These are phyloP conservation scores for Gallinago nigripennis DNA, from an alignment of 2,797 vertebrate species.

Conservation along the genomic window DNA sequence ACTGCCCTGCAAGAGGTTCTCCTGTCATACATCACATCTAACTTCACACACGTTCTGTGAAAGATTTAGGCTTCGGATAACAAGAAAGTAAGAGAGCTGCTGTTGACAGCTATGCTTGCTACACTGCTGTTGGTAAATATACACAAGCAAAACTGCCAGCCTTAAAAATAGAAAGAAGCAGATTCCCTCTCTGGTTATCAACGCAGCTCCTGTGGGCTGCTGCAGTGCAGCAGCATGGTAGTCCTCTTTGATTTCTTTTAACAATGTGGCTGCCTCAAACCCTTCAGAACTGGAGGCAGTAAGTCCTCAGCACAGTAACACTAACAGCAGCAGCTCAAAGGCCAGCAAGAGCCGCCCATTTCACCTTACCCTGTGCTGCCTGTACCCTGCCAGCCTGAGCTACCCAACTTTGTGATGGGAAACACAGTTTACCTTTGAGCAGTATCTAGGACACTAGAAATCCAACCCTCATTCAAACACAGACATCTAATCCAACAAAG, in stretches of 20 bases:
- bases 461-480: background rate
- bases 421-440: background rate
- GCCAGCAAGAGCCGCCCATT: background rate
- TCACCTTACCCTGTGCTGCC: background rate
- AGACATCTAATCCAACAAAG: background rate
- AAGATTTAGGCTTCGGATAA: background rate
- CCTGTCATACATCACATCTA: background rate
- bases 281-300: background rate
- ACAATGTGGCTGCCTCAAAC: background rate
- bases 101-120: background rate
- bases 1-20: background rate
- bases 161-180: background rate
- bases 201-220: background rate
- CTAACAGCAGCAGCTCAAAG: background rate
- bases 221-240: background rate
- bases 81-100: background rate
- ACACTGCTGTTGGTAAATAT: background rate
- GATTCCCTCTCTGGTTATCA: background rate
- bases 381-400: rapidly evolving
- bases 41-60: background rate
- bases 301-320: background rate
- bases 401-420: background rate
- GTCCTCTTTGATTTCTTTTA: background rate
- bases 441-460: background rate
- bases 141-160: background rate